phyloP scores from a whole-genome alignment of 2,888 invertebrate genomes.

The Cosmopolites sordidus region DNA sequence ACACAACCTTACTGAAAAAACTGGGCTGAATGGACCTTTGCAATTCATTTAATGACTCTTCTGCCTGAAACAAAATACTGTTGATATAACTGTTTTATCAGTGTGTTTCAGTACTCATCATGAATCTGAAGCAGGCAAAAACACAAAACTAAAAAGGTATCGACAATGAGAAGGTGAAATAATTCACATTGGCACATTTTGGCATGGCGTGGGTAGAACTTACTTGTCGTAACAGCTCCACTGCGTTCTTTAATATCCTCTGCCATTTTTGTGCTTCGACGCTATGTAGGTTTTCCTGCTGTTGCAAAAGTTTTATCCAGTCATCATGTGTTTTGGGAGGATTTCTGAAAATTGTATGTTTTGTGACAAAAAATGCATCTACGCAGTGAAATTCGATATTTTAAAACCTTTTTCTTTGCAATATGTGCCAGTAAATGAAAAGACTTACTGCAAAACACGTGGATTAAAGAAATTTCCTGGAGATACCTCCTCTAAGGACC shows the following conservation, averaged over 20 bases:
- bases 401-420: too few relatives aligned
- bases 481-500: slow-evolving; percentile 62
- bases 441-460: slow-evolving; percentile 52
- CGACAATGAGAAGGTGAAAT: too few relatives aligned
- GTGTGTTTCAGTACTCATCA: too few relatives aligned
- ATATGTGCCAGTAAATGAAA: too few relatives aligned
- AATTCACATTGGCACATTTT: too few relatives aligned
- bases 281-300: slow-evolving; percentile 76
- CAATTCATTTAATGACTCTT: slow-evolving; percentile 70
- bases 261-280: slow-evolving; percentile 82
- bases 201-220: too few relatives aligned
- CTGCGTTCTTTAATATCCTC: slow-evolving; percentile 65
- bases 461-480: slow-evolving; percentile 53
- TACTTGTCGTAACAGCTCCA: slow-evolving; percentile 71
- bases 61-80: slow-evolving; percentile 54
- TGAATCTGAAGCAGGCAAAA: too few relatives aligned
- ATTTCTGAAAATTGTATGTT: slow-evolving; percentile 57
- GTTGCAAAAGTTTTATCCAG: slow-evolving; percentile 74
- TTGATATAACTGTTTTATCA: too few relatives aligned
- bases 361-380: too few relatives aligned
- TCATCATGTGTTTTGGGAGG: slow-evolving; percentile 73
- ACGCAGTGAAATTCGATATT: too few relatives aligned
- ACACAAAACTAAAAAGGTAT: too few relatives aligned
- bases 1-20: slow-evolving; percentile 53
- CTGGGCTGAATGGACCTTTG: slow-evolving; percentile 60